Evolutionary conservation across 2,113 vertebrate genomes (phyloP), one percentile per base, ranked within the genome.

Genomic region (Epinephelus fuscoguttatus): DNA sequence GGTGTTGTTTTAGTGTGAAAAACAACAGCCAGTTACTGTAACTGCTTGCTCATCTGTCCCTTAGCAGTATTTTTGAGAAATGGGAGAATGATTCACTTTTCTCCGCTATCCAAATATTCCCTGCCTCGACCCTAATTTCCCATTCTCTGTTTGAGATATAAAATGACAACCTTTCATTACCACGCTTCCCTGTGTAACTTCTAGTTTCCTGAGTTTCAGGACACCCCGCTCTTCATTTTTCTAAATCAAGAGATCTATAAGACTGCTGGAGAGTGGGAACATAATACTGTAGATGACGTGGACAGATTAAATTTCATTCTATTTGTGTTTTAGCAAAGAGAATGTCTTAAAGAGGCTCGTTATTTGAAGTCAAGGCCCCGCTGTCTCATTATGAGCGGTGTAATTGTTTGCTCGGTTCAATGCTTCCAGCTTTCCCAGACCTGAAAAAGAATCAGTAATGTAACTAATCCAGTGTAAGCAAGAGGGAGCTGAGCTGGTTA

Each of bases 381-480:
- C 81, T 71, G 63, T 84, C 86, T 89, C 75, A 50, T 88, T 57
- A 75, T 50, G 50, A 84, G 62, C 42, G 59, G 49, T 30, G 74
- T 88, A 82, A 79, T 86, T 85, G 71, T 85, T 85, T 81, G 68
- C 88, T 90, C 2, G 67, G 70, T 88, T 87, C 78, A 80, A 56
- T 82, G 79, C 87, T 76, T 63, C 56, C 60, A 79, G 84, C 86
- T 67, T 81, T 75, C 69, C 71, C 81, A 82, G 49, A 70, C 62
- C 83, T 81, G 66, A 85, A 83, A 88, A 90, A 90, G 81, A 93
- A 89, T 86, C 80, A 70, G 63, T 93, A 88, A 94, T 91, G 75
- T 89, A 87, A 71, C 77, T 90, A 93, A 94, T 93, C 86, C 90
- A 84, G 64, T 78, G 78, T 61, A 78, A 89, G 92, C 87, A 82